Conservation (phyloP, 2,113 vertebrate species). For the Bos javanicus region DNA sequence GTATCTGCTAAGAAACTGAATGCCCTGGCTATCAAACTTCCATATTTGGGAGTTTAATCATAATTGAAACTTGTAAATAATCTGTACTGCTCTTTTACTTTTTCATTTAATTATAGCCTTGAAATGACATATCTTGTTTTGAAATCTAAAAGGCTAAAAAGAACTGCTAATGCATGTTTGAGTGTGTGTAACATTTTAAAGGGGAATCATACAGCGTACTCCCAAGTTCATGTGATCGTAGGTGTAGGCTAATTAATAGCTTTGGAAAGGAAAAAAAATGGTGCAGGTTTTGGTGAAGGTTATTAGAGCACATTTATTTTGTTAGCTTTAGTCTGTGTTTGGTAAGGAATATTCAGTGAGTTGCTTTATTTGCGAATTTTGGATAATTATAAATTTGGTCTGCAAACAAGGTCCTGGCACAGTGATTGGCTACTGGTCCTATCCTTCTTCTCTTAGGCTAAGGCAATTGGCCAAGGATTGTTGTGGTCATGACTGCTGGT, state of each 20-base stretch:
- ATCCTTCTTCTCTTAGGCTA: slow-evolving; percentile 55
- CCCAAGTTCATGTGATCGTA: background rate
- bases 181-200: background rate
- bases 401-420: slow-evolving; percentile 64
- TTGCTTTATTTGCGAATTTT: slow-evolving; percentile 71
- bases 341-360: slow-evolving; percentile 64
- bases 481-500: slow-evolving; percentile 52
- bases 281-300: background rate
- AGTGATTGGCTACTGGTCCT: slow-evolving; percentile 70
- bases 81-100: background rate
- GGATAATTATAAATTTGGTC: slow-evolving; percentile 63
- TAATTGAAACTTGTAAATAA: background rate
- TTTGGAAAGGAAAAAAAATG: slow-evolving; percentile 46
- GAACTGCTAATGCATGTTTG: background rate
- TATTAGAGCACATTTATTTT: slow-evolving; percentile 61
- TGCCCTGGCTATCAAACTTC: background rate
- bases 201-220: background rate
- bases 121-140: slow-evolving; percentile 12
- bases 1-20: background rate
- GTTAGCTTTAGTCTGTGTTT: slow-evolving; percentile 51
- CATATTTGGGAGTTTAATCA: slow-evolving; percentile 32
- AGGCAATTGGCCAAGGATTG: slow-evolving; percentile 64
- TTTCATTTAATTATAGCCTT: background rate
- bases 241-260: background rate
- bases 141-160: slow-evolving; percentile 47